Conservation (phyloP, 2,888 invertebrate genomes). For the Ophion costatus region DNA sequence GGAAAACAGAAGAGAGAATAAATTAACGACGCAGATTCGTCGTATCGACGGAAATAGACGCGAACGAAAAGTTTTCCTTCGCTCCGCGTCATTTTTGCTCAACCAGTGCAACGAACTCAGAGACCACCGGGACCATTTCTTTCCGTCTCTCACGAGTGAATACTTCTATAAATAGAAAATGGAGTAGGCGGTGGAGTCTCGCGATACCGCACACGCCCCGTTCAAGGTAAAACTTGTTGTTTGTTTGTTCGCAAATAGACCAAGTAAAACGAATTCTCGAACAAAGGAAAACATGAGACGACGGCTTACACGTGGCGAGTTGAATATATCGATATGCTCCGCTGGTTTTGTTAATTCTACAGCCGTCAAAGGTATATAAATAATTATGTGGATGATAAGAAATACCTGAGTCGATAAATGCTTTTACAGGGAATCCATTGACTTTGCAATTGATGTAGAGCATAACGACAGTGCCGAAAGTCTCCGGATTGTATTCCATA, state of each 20-base stretch:
- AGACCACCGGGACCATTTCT: constrained; percentile 22
- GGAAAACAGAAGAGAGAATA: background rate
- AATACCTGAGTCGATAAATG: constrained; percentile 97
- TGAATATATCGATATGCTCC: background rate
- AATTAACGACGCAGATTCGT: background rate
- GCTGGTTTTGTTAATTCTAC: background rate
- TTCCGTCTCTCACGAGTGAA: constrained; percentile 19
- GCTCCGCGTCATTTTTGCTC: constrained; percentile 1
- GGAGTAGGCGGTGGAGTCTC: constrained; percentile 24
- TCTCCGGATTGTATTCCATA: constrained; percentile 99
- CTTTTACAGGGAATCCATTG: constrained; percentile 98
- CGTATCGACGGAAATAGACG: constrained; percentile 48
- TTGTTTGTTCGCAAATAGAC: constrained; percentile 52
- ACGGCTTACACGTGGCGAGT: too few species aligned
- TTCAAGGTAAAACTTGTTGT: constrained; percentile 36
- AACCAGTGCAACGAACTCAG: constrained; percentile 31
- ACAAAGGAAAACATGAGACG: constrained; percentile 13
- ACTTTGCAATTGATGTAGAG: constrained; percentile 98
- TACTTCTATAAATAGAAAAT: constrained; percentile 72
- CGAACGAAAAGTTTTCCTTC: constrained; percentile 1
- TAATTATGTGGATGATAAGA: constrained; percentile 8
- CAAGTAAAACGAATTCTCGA: background rate
- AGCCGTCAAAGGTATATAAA: background rate
- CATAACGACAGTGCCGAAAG: constrained; percentile 99
- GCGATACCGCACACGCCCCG: constrained; percentile 14